Evolutionary conservation across 2,113 vertebrate genomes (phyloP).

Genomic region (Gila orcuttii): DNA sequence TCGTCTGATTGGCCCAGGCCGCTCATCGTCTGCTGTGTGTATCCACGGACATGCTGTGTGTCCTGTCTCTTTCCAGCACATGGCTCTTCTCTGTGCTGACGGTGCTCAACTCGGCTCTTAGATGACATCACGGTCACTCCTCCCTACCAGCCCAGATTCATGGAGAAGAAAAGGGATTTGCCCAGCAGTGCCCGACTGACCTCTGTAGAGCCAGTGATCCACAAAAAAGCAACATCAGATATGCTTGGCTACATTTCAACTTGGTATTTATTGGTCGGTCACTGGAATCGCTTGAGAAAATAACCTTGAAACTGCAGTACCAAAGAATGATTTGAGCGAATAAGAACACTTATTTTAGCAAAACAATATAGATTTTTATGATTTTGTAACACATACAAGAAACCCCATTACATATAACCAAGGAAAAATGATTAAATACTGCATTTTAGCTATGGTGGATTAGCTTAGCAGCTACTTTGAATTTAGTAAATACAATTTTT

Average conservation of each 20-base stretch:
- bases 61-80: slow-evolving; percentile 12
- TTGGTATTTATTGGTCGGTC: slow-evolving; percentile 21
- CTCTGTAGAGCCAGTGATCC: slow-evolving; percentile 45
- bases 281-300: slow-evolving; percentile 28
- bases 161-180: slow-evolving; percentile 45
- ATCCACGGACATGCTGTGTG: slow-evolving; percentile 23
- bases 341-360: not conserved
- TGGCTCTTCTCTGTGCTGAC: slow-evolving; percentile 2
- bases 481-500: not conserved
- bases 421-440: not conserved
- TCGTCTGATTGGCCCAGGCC: slow-evolving; percentile 36
- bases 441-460: not conserved
- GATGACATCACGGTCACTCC: slow-evolving; percentile 61
- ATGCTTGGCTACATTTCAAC: slow-evolving; percentile 25
- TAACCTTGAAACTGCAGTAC: not conserved
- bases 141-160: slow-evolving; percentile 15
- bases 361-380: not conserved
- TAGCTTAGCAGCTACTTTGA: not conserved
- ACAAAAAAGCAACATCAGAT: slow-evolving; percentile 20
- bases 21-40: slow-evolving; percentile 20
- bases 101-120: slow-evolving; percentile 49
- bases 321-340: not conserved
- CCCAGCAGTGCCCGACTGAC: slow-evolving; percentile 32
- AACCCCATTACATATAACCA: not conserved
- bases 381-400: not conserved